Evolutionary conservation across 2,113 vertebrate species (phyloP).

Genomic region (Panthera leo): DNA sequence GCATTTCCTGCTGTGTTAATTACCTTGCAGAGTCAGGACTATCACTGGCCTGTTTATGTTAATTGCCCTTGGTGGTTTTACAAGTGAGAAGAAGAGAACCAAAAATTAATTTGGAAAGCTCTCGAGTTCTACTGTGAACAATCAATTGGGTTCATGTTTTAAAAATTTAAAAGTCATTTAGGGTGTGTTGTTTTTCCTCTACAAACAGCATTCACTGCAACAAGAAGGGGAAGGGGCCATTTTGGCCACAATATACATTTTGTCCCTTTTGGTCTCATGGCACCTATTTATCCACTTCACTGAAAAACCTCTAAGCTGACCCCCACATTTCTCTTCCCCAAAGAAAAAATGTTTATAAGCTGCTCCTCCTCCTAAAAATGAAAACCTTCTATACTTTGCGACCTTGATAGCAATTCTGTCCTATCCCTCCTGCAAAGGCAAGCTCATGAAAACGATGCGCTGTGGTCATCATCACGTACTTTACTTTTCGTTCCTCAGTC

Average conservation of each 20-base stretch:
- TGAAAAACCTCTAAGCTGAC: background rate
- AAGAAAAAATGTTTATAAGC: background rate
- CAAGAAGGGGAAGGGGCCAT: background rate
- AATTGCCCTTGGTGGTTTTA: constrained; percentile 59
- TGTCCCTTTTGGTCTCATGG: background rate
- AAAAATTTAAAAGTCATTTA: constrained; percentile 21
- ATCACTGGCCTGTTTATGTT: constrained; percentile 60
- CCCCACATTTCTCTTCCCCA: background rate
- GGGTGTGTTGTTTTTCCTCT: background rate
- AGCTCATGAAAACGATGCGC: background rate
- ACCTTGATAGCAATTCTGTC: background rate
- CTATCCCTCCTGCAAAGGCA: background rate
- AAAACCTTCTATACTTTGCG: background rate
- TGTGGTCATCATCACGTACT: background rate
- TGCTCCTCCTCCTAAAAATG: background rate
- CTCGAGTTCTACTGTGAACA: constrained; percentile 16
- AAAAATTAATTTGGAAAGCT: constrained; percentile 63
- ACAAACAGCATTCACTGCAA: background rate
- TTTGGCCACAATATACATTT: background rate
- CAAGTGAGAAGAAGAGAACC: constrained; percentile 48
- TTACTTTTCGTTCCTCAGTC: background rate
- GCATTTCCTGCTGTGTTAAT: constrained; percentile 71
- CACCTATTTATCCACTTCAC: background rate
- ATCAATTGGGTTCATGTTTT: constrained; percentile 16
- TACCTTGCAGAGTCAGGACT: constrained; percentile 68